Base-by-base conservation (phyloP, 2,888 invertebrate species). In the Rhamnusium bicolor region DNA sequence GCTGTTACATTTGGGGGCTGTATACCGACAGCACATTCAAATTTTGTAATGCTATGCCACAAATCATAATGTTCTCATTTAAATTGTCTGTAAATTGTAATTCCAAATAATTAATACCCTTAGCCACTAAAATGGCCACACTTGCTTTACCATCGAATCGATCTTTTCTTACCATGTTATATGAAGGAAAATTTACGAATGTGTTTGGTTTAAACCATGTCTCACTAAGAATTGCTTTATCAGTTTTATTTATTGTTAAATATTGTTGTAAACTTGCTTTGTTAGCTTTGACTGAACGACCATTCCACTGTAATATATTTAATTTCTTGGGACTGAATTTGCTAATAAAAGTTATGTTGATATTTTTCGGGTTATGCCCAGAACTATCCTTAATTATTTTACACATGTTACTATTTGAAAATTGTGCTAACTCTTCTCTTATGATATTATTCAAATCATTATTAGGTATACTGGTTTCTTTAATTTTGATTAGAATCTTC, bases 141-240 rank as follows among this genome's bases (percentile, higher is more conserved):
- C 54, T 19, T 18, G 54, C 54, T 18, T 51, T 51, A 19, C 51
- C 14, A 8, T 51, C 51, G 19, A 51, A 51, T 19, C 54, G 18
- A 54, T 54, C 54, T 16, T 54, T 54, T 12, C 54, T 19, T 16
- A 54, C 54, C 19, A 54, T 54, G n/a, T 54, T 54, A 54, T 54
- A 54, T 18, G 12, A 8, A 16, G 21, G 54, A 21, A 54, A 19
- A 21, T 16, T 54, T 21, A 54, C 19, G 19, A 19, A 12, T 54
- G 12, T 18, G 12, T n/a, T 24, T 16, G 54, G 54, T 19, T 51
- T 51, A 51, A 51, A 51, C 54, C 54, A 54, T 4, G 54, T 54
- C n/a, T 14, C 54, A 18, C 54, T 51, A 51, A 51, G 16, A n/a
- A 51, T 18, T 51, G 19, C 51, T 51, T 10, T 19, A 51, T 51